A percentile compares a stretch with the other conserved stretches of the same genome.
These are phyloP conservation scores for Champsocephalus gunnari DNA, from an alignment of 2,797 vertebrate genomes.

Conservation along the genomic window DNA sequence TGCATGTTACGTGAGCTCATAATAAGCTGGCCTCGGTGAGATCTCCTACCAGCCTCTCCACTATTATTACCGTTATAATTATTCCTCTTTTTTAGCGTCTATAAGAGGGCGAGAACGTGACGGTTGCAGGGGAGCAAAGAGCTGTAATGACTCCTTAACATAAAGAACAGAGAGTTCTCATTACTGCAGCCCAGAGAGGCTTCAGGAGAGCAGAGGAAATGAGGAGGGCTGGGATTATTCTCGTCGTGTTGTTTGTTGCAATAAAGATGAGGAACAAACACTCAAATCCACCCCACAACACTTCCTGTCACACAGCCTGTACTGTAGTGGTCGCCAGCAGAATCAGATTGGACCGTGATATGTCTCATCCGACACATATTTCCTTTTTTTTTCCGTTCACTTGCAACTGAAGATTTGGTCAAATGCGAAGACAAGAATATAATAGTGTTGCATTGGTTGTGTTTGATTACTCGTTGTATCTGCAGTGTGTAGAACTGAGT, in stretches of 20 bases:
- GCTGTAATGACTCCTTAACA: constrained; percentile 29
- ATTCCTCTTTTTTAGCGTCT: constrained; percentile 17
- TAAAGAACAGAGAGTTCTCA: constrained; percentile 56
- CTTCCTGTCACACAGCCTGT: constrained; percentile 39
- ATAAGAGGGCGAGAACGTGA: neutral
- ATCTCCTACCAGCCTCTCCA: constrained; percentile 33
- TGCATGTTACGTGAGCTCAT: neutral
- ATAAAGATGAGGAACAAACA: constrained; percentile 48
- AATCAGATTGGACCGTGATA: neutral
- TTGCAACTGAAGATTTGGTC: neutral
- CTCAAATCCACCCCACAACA: neutral
- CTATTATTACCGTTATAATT: constrained; percentile 14
- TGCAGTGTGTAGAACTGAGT: neutral
- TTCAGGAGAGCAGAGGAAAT: constrained; percentile 37
- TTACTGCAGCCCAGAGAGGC: constrained; percentile 37
- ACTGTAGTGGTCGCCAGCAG: neutral
- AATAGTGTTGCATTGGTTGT: neutral
- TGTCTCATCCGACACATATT: neutral
- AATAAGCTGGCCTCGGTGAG: neutral
- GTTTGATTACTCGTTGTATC: neutral
- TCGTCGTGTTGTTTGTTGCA: constrained; percentile 27
- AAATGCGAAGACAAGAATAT: neutral
- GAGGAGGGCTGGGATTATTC: constrained; percentile 41
- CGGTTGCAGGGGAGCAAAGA: constrained; percentile 4
- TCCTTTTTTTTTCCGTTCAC: neutral